Evolutionary conservation across 2,888 invertebrate genomes (phyloP).

Genomic region (Dryadula phaetusa): DNA sequence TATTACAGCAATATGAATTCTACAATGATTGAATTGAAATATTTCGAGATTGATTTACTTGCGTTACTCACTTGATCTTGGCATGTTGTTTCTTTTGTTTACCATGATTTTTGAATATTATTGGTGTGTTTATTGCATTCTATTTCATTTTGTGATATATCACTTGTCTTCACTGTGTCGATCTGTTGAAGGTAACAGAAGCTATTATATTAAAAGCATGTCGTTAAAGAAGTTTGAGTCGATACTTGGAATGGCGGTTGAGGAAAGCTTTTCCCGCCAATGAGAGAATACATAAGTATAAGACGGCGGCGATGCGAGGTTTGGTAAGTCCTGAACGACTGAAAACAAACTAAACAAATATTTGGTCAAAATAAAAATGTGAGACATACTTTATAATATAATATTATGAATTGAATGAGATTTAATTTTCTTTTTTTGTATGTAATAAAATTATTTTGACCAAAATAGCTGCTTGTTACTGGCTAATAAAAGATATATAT

Average conservation of each 20-base stretch:
- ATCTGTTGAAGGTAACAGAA: constrained; percentile 79
- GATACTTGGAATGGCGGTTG: constrained; percentile 45
- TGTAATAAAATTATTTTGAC: constrained; percentile 10
- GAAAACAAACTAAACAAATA: neutral
- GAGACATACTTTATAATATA: neutral
- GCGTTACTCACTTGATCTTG: constrained; percentile 2
- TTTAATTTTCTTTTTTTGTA: neutral
- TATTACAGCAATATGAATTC: neutral
- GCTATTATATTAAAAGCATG: constrained; percentile 56
- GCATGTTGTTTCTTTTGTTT: constrained; percentile 17
- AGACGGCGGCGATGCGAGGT: constrained; percentile 21
- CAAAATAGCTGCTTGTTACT: neutral
- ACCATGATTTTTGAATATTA: constrained; percentile 37
- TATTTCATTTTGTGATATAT: constrained; percentile 66
- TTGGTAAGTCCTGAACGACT: constrained; percentile 29
- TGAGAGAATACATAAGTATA: constrained; percentile 29
- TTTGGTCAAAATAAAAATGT: constrained; percentile 24
- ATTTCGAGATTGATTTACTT: constrained; percentile 8
- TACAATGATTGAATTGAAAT: constrained; percentile 22
- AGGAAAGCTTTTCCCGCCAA: constrained; percentile 25
- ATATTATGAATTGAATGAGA: neutral
- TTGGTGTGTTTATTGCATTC: constrained; percentile 57
- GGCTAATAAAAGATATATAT: neutral
- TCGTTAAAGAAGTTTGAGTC: constrained; percentile 47
- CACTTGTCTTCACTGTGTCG: constrained; percentile 66